Conservation (phyloP, 2,797 vertebrate genomes). For the Karalla daura region DNA sequence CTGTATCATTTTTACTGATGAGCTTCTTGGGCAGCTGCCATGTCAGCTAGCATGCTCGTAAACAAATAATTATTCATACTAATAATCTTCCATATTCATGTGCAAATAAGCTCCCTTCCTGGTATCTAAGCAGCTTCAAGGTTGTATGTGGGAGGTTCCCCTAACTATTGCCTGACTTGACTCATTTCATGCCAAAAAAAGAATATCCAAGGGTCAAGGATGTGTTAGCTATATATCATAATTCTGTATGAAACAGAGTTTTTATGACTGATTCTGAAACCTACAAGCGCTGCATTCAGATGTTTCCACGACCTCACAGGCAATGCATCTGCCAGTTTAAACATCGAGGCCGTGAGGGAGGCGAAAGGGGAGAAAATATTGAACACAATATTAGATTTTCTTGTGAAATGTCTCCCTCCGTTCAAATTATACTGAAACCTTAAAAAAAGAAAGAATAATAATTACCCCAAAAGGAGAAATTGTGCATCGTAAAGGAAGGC, state of each 20-base stretch:
- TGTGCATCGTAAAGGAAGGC: not conserved
- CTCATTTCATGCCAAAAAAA: constrained; percentile 69
- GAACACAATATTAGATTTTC: constrained; percentile 18
- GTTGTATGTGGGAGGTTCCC: constrained; percentile 81
- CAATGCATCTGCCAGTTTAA: constrained; percentile 19
- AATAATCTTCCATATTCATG: constrained; percentile 86
- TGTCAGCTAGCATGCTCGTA: constrained; percentile 78
- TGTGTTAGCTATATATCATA: constrained; percentile 45
- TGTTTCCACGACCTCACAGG: constrained; percentile 21
- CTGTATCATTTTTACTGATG: constrained; percentile 82
- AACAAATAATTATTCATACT: constrained; percentile 88
- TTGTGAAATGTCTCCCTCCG: constrained; percentile 8
- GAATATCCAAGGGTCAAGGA: constrained; percentile 69
- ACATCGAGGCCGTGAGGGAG: constrained; percentile 9
- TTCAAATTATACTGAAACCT: constrained; percentile 4
- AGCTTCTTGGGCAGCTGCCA: constrained; percentile 84
- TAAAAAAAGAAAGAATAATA: too few species aligned
- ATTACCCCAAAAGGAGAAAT: not conserved
- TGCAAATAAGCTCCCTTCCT: constrained; percentile 79
- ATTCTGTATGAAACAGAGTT: constrained; percentile 42
- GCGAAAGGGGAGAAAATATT: constrained; percentile 1
- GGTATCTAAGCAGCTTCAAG: constrained; percentile 79
- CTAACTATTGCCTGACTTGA: constrained; percentile 72
- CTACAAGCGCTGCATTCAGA: constrained; percentile 24
- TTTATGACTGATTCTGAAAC: constrained; percentile 35